Conservation (phyloP, 2,113 vertebrate genomes). For the Vidua macroura region DNA sequence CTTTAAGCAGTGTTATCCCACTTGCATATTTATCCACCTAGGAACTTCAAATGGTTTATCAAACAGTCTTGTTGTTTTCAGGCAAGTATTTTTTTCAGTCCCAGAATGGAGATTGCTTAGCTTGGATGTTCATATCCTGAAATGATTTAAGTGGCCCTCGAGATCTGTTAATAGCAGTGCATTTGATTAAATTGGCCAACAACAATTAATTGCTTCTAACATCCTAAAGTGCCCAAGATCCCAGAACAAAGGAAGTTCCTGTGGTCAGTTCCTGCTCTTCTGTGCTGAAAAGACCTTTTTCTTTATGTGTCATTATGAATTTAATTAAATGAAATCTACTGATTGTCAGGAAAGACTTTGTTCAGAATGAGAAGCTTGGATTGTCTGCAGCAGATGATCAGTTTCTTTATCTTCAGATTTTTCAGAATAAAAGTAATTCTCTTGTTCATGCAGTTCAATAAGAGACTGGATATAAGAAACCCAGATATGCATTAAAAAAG, state of each 20-base stretch:
- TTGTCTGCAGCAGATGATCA: not conserved
- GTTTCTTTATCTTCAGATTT: not conserved
- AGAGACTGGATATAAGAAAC: not conserved
- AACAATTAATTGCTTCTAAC: slow-evolving; percentile 3
- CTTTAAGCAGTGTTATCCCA: not conserved
- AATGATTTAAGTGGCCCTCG: not conserved
- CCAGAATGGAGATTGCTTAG: not conserved
- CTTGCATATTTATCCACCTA: not conserved
- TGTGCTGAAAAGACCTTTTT: not conserved
- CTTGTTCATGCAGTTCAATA: not conserved
- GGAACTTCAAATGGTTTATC: not conserved
- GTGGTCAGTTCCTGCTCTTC: not conserved
- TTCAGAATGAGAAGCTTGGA: not conserved
- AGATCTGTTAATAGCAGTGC: not conserved
- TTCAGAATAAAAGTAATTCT: not conserved
- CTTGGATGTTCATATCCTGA: not conserved
- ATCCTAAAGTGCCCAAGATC: not conserved
- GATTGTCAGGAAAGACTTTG: not conserved
- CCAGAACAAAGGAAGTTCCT: not conserved
- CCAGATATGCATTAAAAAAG: not conserved
- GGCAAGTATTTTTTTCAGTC: not conserved
- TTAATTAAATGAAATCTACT: not conserved
- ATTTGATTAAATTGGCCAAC: not conserved
- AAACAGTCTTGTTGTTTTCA: not conserved
- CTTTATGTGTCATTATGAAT: not conserved